phyloP scores from a whole-genome alignment of 2,888 invertebrate genomes.

The Ophraella communa region DNA sequence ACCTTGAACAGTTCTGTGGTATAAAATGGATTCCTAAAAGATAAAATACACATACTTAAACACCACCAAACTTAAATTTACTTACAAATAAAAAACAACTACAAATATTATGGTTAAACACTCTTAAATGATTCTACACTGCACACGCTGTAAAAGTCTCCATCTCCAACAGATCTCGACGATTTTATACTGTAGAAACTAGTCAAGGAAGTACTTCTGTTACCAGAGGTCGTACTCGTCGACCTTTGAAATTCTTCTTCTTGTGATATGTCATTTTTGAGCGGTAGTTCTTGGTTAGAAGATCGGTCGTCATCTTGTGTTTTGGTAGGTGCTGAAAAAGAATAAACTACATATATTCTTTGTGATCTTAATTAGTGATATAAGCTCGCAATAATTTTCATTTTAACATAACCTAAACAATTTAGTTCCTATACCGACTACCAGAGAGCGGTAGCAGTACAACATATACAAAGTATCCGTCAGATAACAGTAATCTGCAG shows the following conservation, averaged over 20 bases:
- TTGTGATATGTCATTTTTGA: neutral
- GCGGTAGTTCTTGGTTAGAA: neutral
- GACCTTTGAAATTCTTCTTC: neutral
- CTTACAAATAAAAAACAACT: neutral
- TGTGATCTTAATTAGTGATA: neutral
- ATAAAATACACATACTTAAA: no score
- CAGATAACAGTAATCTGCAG: no score
- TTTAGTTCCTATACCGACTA: no score
- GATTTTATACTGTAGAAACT: constrained; percentile 19
- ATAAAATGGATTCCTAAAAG: no score
- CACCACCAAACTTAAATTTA: no score
- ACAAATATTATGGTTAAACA: neutral
- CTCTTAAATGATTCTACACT: constrained; percentile 17
- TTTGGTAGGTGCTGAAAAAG: neutral
- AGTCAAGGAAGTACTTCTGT: constrained; percentile 6
- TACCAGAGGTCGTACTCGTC: neutral
- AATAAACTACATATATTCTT: neutral
- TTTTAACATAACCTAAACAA: no score
- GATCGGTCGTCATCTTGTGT: neutral
- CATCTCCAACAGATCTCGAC: constrained; percentile 11
- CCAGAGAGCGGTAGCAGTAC: no score
- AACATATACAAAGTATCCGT: no score
- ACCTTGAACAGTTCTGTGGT: no score
- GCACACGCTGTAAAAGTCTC: constrained; percentile 16
- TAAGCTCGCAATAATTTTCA: no score